These are phyloP conservation scores for Drosophila helvetica DNA, from an alignment of 2,888 invertebrate genomes.

Conservation along the genomic window DNA sequence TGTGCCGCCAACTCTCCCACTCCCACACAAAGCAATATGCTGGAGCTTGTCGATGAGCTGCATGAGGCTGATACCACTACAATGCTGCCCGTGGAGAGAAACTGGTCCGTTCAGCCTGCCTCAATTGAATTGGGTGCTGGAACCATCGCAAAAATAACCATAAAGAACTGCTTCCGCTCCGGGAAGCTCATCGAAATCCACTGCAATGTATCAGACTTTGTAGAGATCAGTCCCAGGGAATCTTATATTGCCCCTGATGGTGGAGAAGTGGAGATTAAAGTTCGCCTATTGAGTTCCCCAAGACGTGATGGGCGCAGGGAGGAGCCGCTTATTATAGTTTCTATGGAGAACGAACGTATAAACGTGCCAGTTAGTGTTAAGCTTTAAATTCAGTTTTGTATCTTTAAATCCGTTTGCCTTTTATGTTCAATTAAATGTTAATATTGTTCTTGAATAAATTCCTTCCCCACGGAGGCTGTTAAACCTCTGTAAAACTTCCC, in stretches of 20 bases:
- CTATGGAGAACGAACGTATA: slow-evolving; percentile 81
- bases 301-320: slow-evolving; percentile 42
- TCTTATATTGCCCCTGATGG: slow-evolving; percentile 76
- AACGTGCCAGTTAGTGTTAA: slow-evolving; percentile 77
- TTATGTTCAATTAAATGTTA: slow-evolving; percentile 12
- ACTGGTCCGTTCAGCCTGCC: slow-evolving; percentile 78
- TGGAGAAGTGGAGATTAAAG: slow-evolving; percentile 65
- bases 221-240: slow-evolving; percentile 75
- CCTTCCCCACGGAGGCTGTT: no score
- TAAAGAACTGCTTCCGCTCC: slow-evolving; percentile 72
- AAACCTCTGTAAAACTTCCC: no score
- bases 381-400: slow-evolving; percentile 31
- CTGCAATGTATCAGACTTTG: slow-evolving; percentile 70
- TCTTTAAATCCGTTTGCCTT: slow-evolving; percentile 9
- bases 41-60: slow-evolving; percentile 76
- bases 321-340: slow-evolving; percentile 70
- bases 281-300: slow-evolving; percentile 47
- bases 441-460: neutral
- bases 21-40: slow-evolving; percentile 56
- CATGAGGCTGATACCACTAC: slow-evolving; percentile 61
- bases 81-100: slow-evolving; percentile 44
- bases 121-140: slow-evolving; percentile 60
- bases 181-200: slow-evolving; percentile 79
- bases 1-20: slow-evolving; percentile 71
- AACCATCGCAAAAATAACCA: slow-evolving; percentile 45